Conservation (phyloP, 1,140 invertebrate genomes). For the Habropoda laboriosa region DNA sequence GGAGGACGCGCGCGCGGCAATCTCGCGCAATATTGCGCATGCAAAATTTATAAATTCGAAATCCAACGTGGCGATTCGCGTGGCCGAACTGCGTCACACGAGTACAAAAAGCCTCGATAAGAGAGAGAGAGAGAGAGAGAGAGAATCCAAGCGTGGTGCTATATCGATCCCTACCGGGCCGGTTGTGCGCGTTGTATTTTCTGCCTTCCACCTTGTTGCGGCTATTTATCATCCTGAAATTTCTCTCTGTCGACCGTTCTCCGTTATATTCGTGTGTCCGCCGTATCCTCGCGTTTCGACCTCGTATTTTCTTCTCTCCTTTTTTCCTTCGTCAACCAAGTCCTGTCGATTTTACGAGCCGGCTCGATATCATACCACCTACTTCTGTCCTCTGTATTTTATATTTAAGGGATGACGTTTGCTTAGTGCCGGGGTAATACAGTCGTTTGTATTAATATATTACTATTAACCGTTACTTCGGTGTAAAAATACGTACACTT, state of each 20-base stretch:
- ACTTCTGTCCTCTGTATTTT: too few species aligned
- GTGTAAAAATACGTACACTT: too few species aligned
- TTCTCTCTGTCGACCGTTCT: background rate
- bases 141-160: slow-evolving; percentile 5
- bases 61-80: slow-evolving; percentile 29
- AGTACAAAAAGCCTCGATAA: slow-evolving; percentile 19
- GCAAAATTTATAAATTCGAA: slow-evolving; percentile 65
- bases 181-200: background rate
- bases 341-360: slow-evolving; percentile 5
- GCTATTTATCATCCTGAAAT: slow-evolving; percentile 29
- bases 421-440: background rate
- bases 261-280: background rate
- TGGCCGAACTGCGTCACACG: background rate
- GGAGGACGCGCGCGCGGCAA: slow-evolving; percentile 36
- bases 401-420: background rate
- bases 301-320: slow-evolving; percentile 2
- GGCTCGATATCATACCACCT: background rate
- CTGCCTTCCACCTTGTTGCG: background rate
- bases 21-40: slow-evolving; percentile 63
- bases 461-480: too few species aligned
- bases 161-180: slow-evolving; percentile 23
- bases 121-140: too few species aligned
- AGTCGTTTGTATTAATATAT: too few species aligned
- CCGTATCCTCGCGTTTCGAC: background rate
- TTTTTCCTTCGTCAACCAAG: background rate